A percentile compares a stretch with the other conserved stretches of the same genome.
These are phyloP conservation scores for Rhingia campestris DNA, from an alignment of 2,888 invertebrate genomes.

Conservation along the genomic window DNA sequence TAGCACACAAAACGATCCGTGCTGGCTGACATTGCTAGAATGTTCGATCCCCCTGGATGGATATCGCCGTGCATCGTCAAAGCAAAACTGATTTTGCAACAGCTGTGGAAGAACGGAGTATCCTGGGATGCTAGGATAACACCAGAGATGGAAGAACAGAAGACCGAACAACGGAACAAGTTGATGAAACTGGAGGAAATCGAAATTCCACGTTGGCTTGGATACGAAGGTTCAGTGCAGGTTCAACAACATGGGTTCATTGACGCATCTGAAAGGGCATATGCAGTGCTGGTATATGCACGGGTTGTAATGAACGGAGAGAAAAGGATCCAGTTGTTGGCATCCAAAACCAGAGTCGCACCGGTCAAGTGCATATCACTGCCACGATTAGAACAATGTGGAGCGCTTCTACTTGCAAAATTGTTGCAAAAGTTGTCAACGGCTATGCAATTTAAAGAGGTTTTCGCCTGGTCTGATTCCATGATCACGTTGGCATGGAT, in stretches of 20 bases:
- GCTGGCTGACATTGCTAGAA: too few species aligned
- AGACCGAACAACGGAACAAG: not conserved
- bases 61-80: too few species aligned
- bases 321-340: too few species aligned
- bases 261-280: constrained; percentile 11
- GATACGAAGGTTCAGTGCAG: not conserved
- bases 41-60: too few species aligned
- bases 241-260: constrained; percentile 10
- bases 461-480: constrained; percentile 9
- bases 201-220: constrained; percentile 7
- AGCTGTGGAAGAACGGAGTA: not conserved
- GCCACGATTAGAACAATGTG: constrained; percentile 5
- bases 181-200: not conserved
- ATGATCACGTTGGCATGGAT: too few species aligned
- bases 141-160: not conserved
- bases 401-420: constrained; percentile 6
- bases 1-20: too few species aligned
- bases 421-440: constrained; percentile 2
- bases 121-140: not conserved
- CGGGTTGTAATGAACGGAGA: too few species aligned
- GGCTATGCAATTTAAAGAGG: constrained; percentile 6
- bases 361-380: constrained; percentile 6
- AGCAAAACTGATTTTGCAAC: too few species aligned
- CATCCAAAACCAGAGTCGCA: constrained; percentile 19
- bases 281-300: too few species aligned